Percentiles rank a stretch among this genome's conserved stretches.
Conservation (phyloP, 1,140 invertebrate genomes). For the Hyphantria cunea region DNA sequence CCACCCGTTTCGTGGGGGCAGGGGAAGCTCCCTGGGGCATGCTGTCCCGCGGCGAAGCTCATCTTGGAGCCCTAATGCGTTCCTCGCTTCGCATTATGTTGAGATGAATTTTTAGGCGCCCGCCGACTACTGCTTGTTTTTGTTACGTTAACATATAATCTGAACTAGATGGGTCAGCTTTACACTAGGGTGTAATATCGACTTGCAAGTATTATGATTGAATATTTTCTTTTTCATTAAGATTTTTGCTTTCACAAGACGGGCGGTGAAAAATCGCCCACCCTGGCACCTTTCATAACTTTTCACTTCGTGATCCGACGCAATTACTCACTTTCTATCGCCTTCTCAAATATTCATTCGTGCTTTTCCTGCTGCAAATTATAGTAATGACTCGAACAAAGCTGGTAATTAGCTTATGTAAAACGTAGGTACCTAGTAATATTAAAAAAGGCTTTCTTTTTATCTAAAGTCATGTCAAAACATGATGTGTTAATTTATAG, state of each 20-base stretch:
- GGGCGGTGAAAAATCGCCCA: slow-evolving; percentile 70
- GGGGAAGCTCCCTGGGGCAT: slow-evolving; percentile 69
- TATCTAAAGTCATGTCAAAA: slow-evolving; percentile 29
- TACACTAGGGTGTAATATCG: slow-evolving; percentile 20
- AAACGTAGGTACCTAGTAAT: slow-evolving; percentile 35
- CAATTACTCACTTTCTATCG: slow-evolving; percentile 80
- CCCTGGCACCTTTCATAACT: slow-evolving; percentile 79
- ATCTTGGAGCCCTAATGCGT: slow-evolving; percentile 79
- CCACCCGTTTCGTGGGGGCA: slow-evolving; percentile 50
- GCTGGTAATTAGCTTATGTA: slow-evolving; percentile 74
- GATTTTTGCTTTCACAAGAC: slow-evolving; percentile 64
- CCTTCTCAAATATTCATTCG: slow-evolving; percentile 80
- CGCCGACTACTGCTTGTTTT: slow-evolving; percentile 38
- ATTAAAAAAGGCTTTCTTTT: slow-evolving; percentile 48
- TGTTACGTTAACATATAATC: slow-evolving; percentile 28
- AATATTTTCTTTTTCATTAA: slow-evolving; percentile 76
- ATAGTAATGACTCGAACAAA: slow-evolving; percentile 73
- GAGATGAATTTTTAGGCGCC: slow-evolving; percentile 70
- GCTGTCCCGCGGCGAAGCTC: slow-evolving; percentile 79
- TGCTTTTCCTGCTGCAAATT: slow-evolving; percentile 75
- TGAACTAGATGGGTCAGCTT: background rate
- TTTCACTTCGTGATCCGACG: slow-evolving; percentile 79
- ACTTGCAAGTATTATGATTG: slow-evolving; percentile 46
- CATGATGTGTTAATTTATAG: slow-evolving; percentile 36
- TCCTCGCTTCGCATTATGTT: slow-evolving; percentile 58